Evolutionary conservation across 2,113 vertebrate genomes (phyloP).

Genomic region (Aleadryas rufinucha): DNA sequence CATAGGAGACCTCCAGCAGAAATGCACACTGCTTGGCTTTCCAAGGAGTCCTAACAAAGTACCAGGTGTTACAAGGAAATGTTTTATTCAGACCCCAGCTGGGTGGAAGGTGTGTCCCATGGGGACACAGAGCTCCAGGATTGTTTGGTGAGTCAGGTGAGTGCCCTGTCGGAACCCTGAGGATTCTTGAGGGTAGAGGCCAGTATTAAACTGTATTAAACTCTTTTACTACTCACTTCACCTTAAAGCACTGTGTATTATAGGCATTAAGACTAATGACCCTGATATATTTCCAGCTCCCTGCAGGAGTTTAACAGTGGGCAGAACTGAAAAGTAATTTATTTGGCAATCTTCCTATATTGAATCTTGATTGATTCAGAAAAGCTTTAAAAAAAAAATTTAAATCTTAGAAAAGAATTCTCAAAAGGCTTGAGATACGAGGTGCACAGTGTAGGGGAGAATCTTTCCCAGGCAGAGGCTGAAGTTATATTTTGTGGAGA

Average conservation of each 20-base stretch:
- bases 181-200: background rate
- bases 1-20: background rate
- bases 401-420: background rate
- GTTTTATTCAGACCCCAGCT: background rate
- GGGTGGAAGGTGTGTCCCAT: background rate
- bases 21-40: background rate
- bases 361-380: constrained; percentile 49
- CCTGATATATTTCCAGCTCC: constrained; percentile 56
- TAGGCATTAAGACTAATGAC: constrained; percentile 57
- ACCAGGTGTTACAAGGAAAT: background rate
- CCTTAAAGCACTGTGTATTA: constrained; percentile 26
- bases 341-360: constrained; percentile 48
- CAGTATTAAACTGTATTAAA: background rate
- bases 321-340: constrained; percentile 64
- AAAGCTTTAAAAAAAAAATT: constrained; percentile 42
- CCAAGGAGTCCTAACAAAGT: background rate
- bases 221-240: background rate
- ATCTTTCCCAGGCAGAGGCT: background rate
- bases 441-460: background rate
- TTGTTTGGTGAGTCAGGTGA: background rate
- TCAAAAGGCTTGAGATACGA: background rate
- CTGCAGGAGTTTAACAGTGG: constrained; percentile 36
- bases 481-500: background rate
- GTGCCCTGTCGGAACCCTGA: background rate
- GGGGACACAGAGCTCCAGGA: background rate